phyloP scores from a whole-genome alignment of 2,113 vertebrate genomes.

The Peromyscus californicus region DNA sequence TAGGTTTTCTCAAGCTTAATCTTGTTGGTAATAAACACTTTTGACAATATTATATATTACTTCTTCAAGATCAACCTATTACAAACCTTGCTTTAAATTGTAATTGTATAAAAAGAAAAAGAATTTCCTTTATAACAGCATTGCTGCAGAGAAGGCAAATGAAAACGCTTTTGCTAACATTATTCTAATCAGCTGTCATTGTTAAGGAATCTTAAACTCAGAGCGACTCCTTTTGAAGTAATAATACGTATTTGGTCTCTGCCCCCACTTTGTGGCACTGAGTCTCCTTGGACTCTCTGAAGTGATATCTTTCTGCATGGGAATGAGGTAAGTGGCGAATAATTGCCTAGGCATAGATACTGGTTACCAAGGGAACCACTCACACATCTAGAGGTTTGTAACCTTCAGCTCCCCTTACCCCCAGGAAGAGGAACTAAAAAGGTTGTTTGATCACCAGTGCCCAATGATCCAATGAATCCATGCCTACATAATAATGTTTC shows the following conservation, averaged over 20 bases:
- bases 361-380: not conserved
- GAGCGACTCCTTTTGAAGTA: constrained; percentile 16
- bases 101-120: constrained; percentile 50
- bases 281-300: not conserved
- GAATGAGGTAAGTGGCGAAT: not conserved
- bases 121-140: not conserved
- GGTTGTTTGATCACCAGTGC: not conserved
- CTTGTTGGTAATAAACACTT: constrained; percentile 71
- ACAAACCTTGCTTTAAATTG: constrained; percentile 58
- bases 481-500: not conserved
- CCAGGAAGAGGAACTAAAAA: not conserved
- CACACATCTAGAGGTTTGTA: not conserved
- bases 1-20: constrained; percentile 58
- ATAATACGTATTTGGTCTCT: not conserved
- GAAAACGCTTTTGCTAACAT: constrained; percentile 46
- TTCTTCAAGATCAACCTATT: constrained; percentile 61
- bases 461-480: not conserved
- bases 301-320: not conserved
- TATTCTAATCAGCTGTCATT: constrained; percentile 20
- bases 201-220: not conserved
- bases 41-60: constrained; percentile 55
- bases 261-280: not conserved
- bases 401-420: not conserved
- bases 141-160: not conserved
- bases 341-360: not conserved